phyloP scores from a whole-genome alignment of 1,140 invertebrate genomes.

The Drosophila arizonae region DNA sequence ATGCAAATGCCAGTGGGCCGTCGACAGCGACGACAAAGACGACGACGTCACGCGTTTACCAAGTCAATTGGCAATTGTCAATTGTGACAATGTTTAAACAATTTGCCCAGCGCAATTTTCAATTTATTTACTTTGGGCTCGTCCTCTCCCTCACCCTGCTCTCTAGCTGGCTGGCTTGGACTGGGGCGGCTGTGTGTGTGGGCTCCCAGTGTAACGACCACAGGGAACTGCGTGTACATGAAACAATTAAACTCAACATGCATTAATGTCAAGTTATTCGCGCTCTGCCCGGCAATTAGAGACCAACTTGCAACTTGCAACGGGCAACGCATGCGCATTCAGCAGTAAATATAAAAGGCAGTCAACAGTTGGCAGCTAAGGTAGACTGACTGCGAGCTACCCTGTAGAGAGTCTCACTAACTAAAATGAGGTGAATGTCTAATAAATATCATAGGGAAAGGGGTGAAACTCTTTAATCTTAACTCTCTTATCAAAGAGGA shows the following conservation, averaged over 20 bases:
- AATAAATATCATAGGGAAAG: no score
- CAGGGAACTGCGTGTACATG: conserved; percentile 73
- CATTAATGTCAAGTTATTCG: conserved; percentile 79
- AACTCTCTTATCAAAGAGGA: no score
- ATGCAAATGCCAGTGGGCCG: conserved; percentile 72
- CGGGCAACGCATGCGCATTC: conserved; percentile 46
- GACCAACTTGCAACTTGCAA: conserved; percentile 36
- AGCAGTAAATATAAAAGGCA: conserved; percentile 60
- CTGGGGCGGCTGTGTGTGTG: conserved; percentile 45
- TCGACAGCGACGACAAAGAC: conserved; percentile 25
- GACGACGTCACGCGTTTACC: conserved; percentile 50
- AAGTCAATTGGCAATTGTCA: conserved; percentile 63
- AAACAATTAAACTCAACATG: conserved; percentile 79
- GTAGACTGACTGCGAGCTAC: background rate
- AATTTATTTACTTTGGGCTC: conserved; percentile 20
- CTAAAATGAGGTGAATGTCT: background rate
- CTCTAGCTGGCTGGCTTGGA: background rate
- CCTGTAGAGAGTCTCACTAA: background rate
- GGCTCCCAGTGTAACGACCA: conserved; percentile 31
- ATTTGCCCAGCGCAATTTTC: conserved; percentile 42
- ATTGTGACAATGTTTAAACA: conserved; percentile 73
- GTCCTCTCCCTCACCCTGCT: background rate
- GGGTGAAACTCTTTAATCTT: no score
- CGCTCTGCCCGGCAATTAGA: conserved; percentile 70
- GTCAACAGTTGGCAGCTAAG: conserved; percentile 5